These are phyloP conservation scores for Perca schrenkii DNA, from an alignment of 2,113 vertebrate species.

Conservation along the genomic window DNA sequence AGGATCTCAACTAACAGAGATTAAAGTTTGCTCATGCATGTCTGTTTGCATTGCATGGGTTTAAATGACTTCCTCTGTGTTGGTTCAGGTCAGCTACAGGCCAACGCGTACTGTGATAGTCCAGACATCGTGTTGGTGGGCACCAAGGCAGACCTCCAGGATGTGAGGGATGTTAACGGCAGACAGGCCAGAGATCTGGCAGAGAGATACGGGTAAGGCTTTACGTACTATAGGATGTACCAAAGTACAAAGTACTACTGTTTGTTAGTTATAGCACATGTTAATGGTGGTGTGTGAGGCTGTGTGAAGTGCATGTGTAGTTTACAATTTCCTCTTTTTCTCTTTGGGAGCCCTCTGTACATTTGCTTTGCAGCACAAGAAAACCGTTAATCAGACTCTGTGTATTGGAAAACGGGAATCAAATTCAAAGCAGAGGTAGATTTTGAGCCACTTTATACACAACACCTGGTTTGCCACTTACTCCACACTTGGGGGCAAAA, in stretches of 20 bases:
- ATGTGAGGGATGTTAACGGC: slow-evolving; percentile 90
- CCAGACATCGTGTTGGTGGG: slow-evolving; percentile 96
- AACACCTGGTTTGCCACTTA: background rate
- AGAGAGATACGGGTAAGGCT: slow-evolving; percentile 91
- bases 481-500: background rate
- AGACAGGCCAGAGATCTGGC: slow-evolving; percentile 92
- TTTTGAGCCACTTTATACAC: background rate
- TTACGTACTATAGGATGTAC: background rate
- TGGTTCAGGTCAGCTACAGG: slow-evolving; percentile 91
- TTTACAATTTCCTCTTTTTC: background rate
- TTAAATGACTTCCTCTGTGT: slow-evolving; percentile 24
- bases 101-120: slow-evolving; percentile 95
- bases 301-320: background rate
- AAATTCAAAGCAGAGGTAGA: background rate
- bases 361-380: background rate
- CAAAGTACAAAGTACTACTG: background rate
- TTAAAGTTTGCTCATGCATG: background rate
- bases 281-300: background rate
- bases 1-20: background rate
- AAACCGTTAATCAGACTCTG: background rate
- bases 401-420: background rate
- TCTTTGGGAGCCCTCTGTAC: background rate
- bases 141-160: slow-evolving; percentile 92
- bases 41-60: background rate
- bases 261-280: background rate